Evolutionary conservation across 2,797 vertebrate genomes (phyloP), one percentile per base, ranked within the genome.

Genomic region (Esox masquinongy): DNA sequence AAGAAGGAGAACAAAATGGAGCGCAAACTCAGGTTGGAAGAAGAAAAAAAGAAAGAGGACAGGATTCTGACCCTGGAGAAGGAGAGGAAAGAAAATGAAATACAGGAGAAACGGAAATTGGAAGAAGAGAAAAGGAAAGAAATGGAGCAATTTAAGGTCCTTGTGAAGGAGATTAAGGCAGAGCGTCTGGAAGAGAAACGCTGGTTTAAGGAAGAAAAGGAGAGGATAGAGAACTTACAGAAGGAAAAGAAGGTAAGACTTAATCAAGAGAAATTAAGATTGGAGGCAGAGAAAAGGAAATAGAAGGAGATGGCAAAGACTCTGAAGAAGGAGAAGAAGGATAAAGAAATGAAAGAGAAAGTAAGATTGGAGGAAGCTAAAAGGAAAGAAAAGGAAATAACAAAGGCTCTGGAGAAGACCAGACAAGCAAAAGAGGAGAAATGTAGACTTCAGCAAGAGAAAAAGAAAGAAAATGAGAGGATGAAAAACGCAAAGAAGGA

Each of bases 41-140:
- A 63, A 29, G 59, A 63, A 26, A 61, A 61, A 61, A n/a, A 63
- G 59, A 63, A 26, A 63, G 59, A 63, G 12, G 59, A 63, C 8
- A 63, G 59, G 24, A 63, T 63, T 26, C 22, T 24, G 59, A 63
- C 11, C 59, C 24, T 63, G 59, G 59, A 63, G 59, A 63, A 63
- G 59, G 24, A 26, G 59, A 63, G 1, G 24, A 63, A 63, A 5
- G 59, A 63, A 63, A 63, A 11, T 14, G 59, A 63, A 0, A 63
- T 24, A 22, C 7, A 63, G 12, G 12, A 56, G 0, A 63, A 63
- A 15, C 4, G 15, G 5, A 6, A 15, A n/a, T 56, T 56, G 53
- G 24, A 63, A 5, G 59, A 29, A 29, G 59, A 63, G 14, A 63
- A 63, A 63, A 29, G n/a, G 12, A 63, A 63, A 22, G 24, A 61